Base-by-base conservation (phyloP, 2,888 invertebrate species). In the Deilephila porcellus region DNA sequence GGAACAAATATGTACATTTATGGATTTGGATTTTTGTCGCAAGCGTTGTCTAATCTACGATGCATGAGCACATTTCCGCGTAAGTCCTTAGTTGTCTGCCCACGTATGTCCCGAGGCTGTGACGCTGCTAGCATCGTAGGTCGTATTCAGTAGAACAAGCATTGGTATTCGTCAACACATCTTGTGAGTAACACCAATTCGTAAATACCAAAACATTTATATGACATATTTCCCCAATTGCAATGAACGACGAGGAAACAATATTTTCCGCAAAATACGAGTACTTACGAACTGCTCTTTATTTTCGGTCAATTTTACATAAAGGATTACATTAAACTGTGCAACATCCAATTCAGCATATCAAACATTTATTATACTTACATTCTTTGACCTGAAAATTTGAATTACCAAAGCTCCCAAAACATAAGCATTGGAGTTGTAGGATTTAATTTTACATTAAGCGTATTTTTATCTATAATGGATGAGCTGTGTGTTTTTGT, bases 101-200 rank as follows among this genome's bases (percentile, higher is more conserved):
- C 94, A 93, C 94, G 93, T 94, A 82, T 83, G 75, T 84, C 83
- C 86, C 90, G 91, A 92, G 92, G 92, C 83, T 92, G 85, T 81
- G 83, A 80, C 81, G 78, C 77, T 82, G 81, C 80, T 77, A 77
- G 75, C 81, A 78, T 85, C 82, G 86, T 87, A 88, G 85, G 81
- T 81, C 79, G 82, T 85, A 86, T 78, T 78, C 80, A 78, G 74
- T 78, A 82, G 83, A 84, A 67, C 25, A 82, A 80, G 85, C 85
- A 90, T 93, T 93, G 85, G 88, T 90, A 93, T 93, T 93, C 92
- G 85, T 88, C 82, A 79, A 83, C 85, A 79, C 82, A 81, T 81
- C 72, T 81, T 80, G 79, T 86, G 85, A 86, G 81, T 86, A 85
- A 85, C 81, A 81, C 81, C 80, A 78, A 79, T 80, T 78, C 83